phyloP scores from a whole-genome alignment of 1,140 invertebrate genomes.

The Caenorhabditis tropicalis region DNA sequence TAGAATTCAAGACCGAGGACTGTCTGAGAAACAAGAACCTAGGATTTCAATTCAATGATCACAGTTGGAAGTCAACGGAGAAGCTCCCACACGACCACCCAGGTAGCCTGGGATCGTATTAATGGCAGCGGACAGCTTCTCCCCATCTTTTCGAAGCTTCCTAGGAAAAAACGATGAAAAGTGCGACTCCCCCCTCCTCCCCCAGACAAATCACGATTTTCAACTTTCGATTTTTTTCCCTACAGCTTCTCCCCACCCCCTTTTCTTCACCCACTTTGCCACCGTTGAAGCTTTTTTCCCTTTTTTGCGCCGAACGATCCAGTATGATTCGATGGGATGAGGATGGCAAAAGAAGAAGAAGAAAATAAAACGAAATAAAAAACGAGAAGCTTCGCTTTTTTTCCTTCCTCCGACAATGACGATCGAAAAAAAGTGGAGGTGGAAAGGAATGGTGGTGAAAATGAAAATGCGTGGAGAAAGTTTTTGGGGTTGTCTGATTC shows the following conservation, averaged over 20 bases:
- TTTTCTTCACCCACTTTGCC: conserved; percentile 10
- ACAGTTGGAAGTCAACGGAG: background rate
- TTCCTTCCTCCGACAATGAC: background rate
- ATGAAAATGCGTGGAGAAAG: conserved; percentile 34
- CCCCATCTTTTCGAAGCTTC: background rate
- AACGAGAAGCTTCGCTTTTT: conserved; percentile 38
- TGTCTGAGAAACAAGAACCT: no score
- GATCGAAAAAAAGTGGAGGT: background rate
- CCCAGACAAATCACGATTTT: conserved; percentile 30
- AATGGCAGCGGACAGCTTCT: conserved; percentile 9
- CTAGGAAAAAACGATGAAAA: conserved; percentile 28
- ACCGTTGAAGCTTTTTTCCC: conserved; percentile 16
- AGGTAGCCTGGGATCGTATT: conserved; percentile 20
- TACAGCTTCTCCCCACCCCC: background rate
- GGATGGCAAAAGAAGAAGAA: conserved; percentile 13
- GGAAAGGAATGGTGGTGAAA: background rate
- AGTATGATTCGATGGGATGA: conserved; percentile 8
- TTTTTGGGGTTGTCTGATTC: conserved; percentile 22
- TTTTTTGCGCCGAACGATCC: conserved; percentile 17
- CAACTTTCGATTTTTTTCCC: conserved; percentile 28
- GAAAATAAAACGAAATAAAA: conserved; percentile 18
- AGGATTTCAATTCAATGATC: background rate
- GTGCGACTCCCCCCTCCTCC: background rate
- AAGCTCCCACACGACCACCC: conserved; percentile 30
- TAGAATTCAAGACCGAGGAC: no score